Evolutionary conservation across 2,113 vertebrate genomes (phyloP).

Genomic region (Boulengeromyrus knoepffleri): DNA sequence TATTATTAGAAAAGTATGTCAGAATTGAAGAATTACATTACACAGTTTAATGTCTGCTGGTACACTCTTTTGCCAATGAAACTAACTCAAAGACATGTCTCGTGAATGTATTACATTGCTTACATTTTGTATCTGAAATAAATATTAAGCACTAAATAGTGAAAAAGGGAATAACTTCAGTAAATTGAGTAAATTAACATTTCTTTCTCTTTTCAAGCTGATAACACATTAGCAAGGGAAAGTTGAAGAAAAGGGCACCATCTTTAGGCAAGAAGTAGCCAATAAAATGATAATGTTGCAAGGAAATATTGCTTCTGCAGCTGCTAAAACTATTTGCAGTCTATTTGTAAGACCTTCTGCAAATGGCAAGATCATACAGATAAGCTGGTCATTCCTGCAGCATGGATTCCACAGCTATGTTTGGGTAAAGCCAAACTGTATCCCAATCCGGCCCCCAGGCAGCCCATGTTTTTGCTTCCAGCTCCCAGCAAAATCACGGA

Average conservation of each 20-base stretch:
- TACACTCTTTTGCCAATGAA: not conserved
- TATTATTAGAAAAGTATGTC: not conserved
- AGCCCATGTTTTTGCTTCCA: not conserved
- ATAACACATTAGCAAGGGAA: not conserved
- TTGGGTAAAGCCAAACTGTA: not conserved
- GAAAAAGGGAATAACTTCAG: not conserved
- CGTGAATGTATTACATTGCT: not conserved
- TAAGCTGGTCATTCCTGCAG: not conserved
- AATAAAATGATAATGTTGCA: not conserved
- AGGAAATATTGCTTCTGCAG: not conserved
- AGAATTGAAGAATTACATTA: not conserved
- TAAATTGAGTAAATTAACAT: not conserved
- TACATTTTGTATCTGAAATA: not conserved
- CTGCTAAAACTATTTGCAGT: not conserved
- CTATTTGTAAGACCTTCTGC: not conserved
- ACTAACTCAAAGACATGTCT: not conserved
- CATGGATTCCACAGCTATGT: not conserved
- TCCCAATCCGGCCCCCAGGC: not conserved
- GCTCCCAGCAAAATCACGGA: not conserved
- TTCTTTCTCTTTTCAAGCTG: not conserved
- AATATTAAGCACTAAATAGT: not conserved
- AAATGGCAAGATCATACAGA: not conserved
- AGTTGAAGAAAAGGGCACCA: not conserved
- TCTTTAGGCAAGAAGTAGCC: not conserved
- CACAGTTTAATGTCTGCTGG: not conserved